phyloP scores from a whole-genome alignment of 2,888 invertebrate species.

The Neria commutata region DNA sequence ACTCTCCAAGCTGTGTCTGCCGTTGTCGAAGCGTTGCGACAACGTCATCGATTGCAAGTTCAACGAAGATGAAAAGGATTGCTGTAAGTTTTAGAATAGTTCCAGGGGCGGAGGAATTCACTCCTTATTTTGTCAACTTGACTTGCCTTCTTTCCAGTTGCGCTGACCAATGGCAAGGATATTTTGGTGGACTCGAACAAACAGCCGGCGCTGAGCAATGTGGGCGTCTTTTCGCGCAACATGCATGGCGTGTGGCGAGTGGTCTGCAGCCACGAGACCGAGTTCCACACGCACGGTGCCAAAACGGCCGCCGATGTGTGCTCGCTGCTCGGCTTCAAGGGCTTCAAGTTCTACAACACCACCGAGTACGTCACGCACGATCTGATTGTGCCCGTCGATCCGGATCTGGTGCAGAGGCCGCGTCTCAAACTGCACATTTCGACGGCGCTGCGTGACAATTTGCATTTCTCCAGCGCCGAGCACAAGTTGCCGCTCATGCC shows the following conservation, averaged over 20 bases:
- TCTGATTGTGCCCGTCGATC: constrained; percentile 44
- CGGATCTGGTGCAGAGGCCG: constrained; percentile 36
- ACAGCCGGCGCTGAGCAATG: constrained; percentile 66
- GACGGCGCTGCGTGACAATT: constrained; percentile 38
- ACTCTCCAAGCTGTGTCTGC: constrained; percentile 70
- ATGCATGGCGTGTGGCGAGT: constrained; percentile 71
- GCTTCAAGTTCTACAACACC: constrained; percentile 49
- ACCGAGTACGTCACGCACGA: constrained; percentile 36
- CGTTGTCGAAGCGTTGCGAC: constrained; percentile 69
- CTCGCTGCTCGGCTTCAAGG: constrained; percentile 69
- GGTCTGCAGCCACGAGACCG: constrained; percentile 65
- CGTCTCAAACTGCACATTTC: constrained; percentile 29
- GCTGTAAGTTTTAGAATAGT: constrained; percentile 66
- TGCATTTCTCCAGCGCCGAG: constrained; percentile 38
- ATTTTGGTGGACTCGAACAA: constrained; percentile 68
- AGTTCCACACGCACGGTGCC: constrained; percentile 41
- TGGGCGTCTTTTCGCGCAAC: constrained; percentile 71
- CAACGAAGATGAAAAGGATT: constrained; percentile 80
- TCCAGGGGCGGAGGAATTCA: not conserved
- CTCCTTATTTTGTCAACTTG: not conserved
- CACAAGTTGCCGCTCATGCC: constrained; percentile 8
- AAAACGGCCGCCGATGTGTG: constrained; percentile 68
- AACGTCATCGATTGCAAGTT: constrained; percentile 69
- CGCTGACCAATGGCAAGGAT: constrained; percentile 70
- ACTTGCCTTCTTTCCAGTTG: constrained; percentile 63